phyloP scores from a whole-genome alignment of 1,140 invertebrate species.

The Drosophila novamexicana region DNA sequence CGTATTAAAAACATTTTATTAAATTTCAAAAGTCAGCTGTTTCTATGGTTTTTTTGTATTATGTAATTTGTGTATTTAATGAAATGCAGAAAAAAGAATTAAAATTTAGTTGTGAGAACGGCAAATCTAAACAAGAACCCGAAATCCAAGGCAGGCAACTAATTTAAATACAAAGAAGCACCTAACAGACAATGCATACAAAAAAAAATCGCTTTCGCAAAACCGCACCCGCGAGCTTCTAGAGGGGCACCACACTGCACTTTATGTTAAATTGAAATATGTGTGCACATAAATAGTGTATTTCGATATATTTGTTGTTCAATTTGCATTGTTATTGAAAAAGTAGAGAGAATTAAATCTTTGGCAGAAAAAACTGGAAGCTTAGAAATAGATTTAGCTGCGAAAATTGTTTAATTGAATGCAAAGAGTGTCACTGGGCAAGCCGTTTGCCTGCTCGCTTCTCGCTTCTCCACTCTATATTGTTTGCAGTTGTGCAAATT shows the following conservation, averaged over 20 bases:
- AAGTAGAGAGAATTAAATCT: constrained; percentile 10
- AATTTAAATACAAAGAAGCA: constrained; percentile 76
- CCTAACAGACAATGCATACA: constrained; percentile 60
- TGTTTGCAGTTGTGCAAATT: constrained; percentile 76
- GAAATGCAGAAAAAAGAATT: constrained; percentile 50
- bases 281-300: constrained; percentile 59
- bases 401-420: constrained; percentile 68
- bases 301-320: constrained; percentile 52
- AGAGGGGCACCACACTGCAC: constrained; percentile 14
- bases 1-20: constrained; percentile 56
- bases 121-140: constrained; percentile 42
- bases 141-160: constrained; percentile 69
- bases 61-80: constrained; percentile 58
- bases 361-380: constrained; percentile 30
- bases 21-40: constrained; percentile 52
- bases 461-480: constrained; percentile 51
- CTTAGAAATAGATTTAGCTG: constrained; percentile 25
- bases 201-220: constrained; percentile 40
- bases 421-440: constrained; percentile 60
- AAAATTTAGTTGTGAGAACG: constrained; percentile 70
- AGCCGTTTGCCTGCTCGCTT: constrained; percentile 39
- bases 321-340: constrained; percentile 72
- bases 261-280: constrained; percentile 68
- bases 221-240: constrained; percentile 19
- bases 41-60: constrained; percentile 1